Base-by-base conservation (phyloP, 2,113 vertebrate genomes). In the Zeus faber region DNA sequence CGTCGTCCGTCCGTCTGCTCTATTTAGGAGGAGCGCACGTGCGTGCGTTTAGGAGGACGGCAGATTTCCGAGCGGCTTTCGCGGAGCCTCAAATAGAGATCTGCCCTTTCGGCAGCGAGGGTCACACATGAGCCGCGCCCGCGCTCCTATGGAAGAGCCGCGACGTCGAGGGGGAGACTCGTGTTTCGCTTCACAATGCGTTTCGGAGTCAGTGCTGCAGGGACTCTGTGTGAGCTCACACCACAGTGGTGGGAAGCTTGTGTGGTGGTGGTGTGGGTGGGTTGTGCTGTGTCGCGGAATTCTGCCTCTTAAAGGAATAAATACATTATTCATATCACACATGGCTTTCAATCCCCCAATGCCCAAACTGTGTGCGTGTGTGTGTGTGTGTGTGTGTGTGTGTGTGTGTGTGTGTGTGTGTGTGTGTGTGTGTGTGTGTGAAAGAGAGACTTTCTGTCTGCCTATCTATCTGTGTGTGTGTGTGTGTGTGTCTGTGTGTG, bases 1-100 rank as follows among this genome's bases (percentile, higher is more conserved):
- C 16, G 73, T 41, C 68, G 74, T 79, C 85, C 56, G 66, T 53
- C 50, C 81, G 82, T 80, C 85, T 48, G 31, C 60, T 77, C 65
- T 77, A 84, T 81, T 84, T 84, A 70, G 66, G 64, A 78, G 45
- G 39, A 16, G 55, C 16, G 43, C 26, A 13, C 68, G 58, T 8
- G 43, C 55, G 58, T 54, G 62, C 61, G 47, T 65, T 61, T 64
- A 74, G 54, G 74, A 37, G 49, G 46, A 17, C 45, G 58, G 43
- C 11, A 9, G 41, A 35, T 57, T 65, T 27, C 46, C 7, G 40
- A 16, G 45, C 47, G 59, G 62, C 58, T 33, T 74, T 67, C 49
- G 56, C 54, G 54, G 56, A 64, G 70, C 26, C 39, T 26, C 52
- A 66, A 74, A 62, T 69, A 63, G 55, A 74, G 24, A n/a, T n/a